Base-by-base conservation (phyloP, 2,888 invertebrate genomes). In the Clistopyga incitator region DNA sequence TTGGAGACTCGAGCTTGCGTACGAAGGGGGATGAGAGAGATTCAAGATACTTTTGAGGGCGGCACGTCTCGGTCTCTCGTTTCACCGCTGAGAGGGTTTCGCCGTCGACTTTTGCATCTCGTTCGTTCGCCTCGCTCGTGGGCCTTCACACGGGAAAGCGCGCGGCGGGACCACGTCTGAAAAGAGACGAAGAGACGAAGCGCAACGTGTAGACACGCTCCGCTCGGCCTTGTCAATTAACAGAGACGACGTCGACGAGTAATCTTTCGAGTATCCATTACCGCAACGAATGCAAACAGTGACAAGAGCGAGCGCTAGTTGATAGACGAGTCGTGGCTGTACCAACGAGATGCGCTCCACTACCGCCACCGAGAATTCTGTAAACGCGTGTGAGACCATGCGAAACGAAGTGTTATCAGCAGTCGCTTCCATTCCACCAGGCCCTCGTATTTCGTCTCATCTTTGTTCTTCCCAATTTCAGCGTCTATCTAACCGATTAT, bases 181-280 rank as follows among this genome's bases (percentile, higher is more conserved):
- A 65, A 42, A 68, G 72, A 29, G 70, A 75, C 77, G 78, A 78
- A 67, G 54, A 67, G 74, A n/a, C 84, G 74, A 82, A 75, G 47
- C 8, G 64, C 68, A 77, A n/a, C n/a, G 74, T 77, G 80, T 83
- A 67, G 67, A 23, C 59, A 72, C 67, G 67, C 23, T 42, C n/a
- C 13, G 18, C 38, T 50, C 70, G 78, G 84, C 68, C 84, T 84
- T 84, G 84, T 84, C 84, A 84, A 84, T 84, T 82, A 82, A 84
- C 82, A 78, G 78, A 70, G 71, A 74, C 68, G 81, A 91, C 90
- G 87, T 86, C 84, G 84, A 75, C 81, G 88, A 86, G 86, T 91
- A 91, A 92, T 92, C 91, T 91, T 91, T 91, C 90, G 89, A 90
- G 91, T 90, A 90, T 92, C 90, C 90, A 90, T 92, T 90, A 90